phyloP scores from a whole-genome alignment of 1,140 invertebrate genomes.

The Caenorhabditis remanei region DNA sequence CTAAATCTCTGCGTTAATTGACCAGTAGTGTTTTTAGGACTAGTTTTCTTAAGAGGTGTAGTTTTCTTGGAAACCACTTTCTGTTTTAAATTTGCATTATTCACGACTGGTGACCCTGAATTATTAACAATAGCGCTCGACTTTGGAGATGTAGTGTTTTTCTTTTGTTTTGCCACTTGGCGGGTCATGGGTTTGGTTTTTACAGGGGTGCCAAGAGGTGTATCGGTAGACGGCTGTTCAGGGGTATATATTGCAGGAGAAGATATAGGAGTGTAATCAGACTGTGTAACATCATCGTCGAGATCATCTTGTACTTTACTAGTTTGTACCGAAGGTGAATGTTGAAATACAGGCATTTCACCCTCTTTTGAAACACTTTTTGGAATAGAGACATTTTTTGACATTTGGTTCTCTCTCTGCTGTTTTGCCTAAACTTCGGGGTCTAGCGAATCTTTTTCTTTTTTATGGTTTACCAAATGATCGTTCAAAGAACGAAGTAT shows the following conservation, averaged over 20 bases:
- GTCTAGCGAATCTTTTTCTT: not conserved
- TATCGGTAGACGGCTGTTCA: conserved; percentile 1
- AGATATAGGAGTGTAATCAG: not conserved
- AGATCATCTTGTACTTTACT: too few species aligned
- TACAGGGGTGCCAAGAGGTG: not conserved
- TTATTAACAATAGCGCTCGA: too few species aligned
- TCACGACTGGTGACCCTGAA: too few species aligned
- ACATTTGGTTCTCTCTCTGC: not conserved
- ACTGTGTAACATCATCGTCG: not conserved
- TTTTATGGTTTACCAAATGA: not conserved
- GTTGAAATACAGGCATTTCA: too few species aligned
- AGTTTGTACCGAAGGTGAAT: too few species aligned
- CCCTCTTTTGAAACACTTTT: too few species aligned
- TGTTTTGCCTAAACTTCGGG: not conserved
- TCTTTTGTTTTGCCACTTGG: not conserved
- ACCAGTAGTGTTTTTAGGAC: too few species aligned
- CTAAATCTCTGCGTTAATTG: not conserved
- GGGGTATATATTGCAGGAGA: not conserved
- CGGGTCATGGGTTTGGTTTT: not conserved
- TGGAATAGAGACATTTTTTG: not conserved
- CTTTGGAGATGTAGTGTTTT: too few species aligned
- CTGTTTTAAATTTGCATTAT: too few species aligned
- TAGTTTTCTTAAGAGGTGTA: too few species aligned
- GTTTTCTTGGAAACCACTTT: too few species aligned
- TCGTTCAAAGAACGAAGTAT: not conserved